Base-by-base conservation (phyloP, 1,140 invertebrate genomes). In the Pseudomyrmex sp. region DNA sequence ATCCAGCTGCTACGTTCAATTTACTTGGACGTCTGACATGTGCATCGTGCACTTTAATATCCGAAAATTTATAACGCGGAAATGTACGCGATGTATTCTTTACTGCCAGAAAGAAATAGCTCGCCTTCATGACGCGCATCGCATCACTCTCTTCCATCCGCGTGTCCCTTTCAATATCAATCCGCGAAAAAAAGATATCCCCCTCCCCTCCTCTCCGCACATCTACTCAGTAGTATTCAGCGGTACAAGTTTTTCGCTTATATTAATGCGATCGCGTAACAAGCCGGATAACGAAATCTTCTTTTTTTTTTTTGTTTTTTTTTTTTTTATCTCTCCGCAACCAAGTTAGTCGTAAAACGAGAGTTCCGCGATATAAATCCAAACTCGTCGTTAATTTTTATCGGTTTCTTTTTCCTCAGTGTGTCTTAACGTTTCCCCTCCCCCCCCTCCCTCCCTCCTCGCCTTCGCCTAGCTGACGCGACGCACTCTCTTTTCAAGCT, bases 21-120 rank as follows among this genome's bases (percentile, higher is more conserved):
- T 70, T 79, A 70, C 44, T 70, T 59, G 76, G 44, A 50, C 65
- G 62, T 62, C 73, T 63, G 73, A 66, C 74, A 56, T 48, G 65
- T 26, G 44, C 76, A 59, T 46, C 65, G 65, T 35, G 66, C 44
- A 54, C 44, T 80, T 80, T 61, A 69, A 72, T 66, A 59, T 80
- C 54, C 44, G 13, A 70, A 50, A 72, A 80, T 80, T 80, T 80
- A 80, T 80, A 80, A 80, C 76, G 66, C 48, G 66, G 76, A 80
- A 80, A 80, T 58, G 52, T 70, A 70, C 68, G 54, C 76, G 52
- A 79, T 54, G 68, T 48, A 50, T 79, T 50, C 66, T 80, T 72
- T 80, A 80, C 66, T 80, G 46, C 76, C 23, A 18, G 54, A 80
- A 80, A 72, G 66, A 72, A 80, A 80, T 58, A 13, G 65, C 52